Evolutionary conservation across 2,888 invertebrate species (phyloP), one percentile per base, ranked within the genome.

Genomic region (Stramonita haemastoma): DNA sequence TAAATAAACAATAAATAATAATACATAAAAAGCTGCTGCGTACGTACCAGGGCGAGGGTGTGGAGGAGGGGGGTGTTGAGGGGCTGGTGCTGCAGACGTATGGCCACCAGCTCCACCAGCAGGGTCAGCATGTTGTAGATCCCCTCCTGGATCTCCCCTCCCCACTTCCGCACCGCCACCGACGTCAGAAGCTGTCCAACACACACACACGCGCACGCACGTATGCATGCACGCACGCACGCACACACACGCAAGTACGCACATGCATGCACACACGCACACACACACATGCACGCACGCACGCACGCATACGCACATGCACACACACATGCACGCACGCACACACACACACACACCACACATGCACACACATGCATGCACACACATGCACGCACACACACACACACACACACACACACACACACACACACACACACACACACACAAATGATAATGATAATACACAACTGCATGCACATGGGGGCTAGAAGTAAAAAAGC

Each of bases 71-170:
- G 92, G 66, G 94, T 93, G 36, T 96, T 96, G 73, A 96, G 94
- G n/a, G 96, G 95, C 60, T 94, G 93, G 88, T 96, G 95, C 84
- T 95, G 94, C 57, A 96, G 92, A 36, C 96, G 93, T 1, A 95
- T 95, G 15, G 96, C 95, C 13, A 96, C 94, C 79, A 96, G 93
- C 90, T 96, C 96, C 66, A 96, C 93, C 84, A 96, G 94, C 81
- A 96, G 92, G 88, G 96, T 95, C 34, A 96, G 92, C 96, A 96
- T 96, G 92, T 95, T 95, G 91, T 95, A 96, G 79, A 97, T 96
- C 5, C 96, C 96, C 91, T 96, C 96, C 92, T 96, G 96, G 77
- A 96, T 96, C 91, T 96, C 96, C 57, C 94, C 93, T 60, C 95
- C 95, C 96, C 96, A 96, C 56, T 96, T 93, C 89, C 96, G 94